Evolutionary conservation across 2,888 invertebrate genomes (phyloP).

Genomic region (Leptura quadrifasciata): DNA sequence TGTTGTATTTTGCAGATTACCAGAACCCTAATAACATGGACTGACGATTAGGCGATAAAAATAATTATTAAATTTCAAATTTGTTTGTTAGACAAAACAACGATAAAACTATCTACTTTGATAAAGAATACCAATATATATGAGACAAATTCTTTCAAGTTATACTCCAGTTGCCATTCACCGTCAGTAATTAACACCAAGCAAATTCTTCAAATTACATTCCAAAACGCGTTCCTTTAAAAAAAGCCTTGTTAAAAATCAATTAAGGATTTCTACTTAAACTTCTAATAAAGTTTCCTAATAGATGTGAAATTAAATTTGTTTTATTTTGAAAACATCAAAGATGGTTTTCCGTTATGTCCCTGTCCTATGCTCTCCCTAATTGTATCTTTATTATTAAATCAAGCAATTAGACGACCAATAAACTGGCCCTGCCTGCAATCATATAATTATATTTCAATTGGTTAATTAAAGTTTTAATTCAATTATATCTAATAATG

Average conservation of each 20-base stretch:
- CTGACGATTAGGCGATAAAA: no score
- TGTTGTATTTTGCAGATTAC: no score
- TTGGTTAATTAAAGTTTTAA: slow-evolving; percentile 71
- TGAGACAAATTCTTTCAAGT: neutral
- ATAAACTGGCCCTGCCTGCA: slow-evolving; percentile 54
- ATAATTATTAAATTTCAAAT: neutral
- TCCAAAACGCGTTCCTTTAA: neutral
- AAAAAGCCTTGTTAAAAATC: slow-evolving; percentile 2
- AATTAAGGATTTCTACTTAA: neutral
- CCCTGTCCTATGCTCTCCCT: slow-evolving; percentile 45
- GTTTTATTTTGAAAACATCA: slow-evolving; percentile 19
- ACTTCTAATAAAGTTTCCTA: neutral
- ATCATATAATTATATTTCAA: slow-evolving; percentile 71
- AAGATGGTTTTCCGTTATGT: slow-evolving; percentile 39
- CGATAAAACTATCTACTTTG: neutral
- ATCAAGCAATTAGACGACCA: slow-evolving; percentile 59
- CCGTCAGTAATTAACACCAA: neutral
- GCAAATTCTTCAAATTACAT: neutral
- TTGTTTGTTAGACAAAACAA: neutral
- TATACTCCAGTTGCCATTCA: neutral
- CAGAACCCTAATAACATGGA: no score
- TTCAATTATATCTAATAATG: slow-evolving; percentile 65
- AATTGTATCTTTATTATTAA: slow-evolving; percentile 61
- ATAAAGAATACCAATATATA: neutral
- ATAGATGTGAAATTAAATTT: neutral